phyloP scores from a whole-genome alignment of 1,140 invertebrate species.

The Sinella curviseta region DNA sequence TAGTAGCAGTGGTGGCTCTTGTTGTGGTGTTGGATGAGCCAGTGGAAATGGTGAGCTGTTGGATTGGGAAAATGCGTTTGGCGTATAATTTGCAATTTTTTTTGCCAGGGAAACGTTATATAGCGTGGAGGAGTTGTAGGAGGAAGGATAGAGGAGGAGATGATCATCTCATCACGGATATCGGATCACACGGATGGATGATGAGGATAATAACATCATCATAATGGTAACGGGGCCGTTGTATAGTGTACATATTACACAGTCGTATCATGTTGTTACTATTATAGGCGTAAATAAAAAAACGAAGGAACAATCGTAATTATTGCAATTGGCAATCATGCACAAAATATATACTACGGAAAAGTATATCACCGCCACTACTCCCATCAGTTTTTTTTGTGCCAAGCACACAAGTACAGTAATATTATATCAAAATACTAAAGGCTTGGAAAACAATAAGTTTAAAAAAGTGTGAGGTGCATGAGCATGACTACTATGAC shows the following conservation, averaged over 20 bases:
- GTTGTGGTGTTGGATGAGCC: too few relatives aligned
- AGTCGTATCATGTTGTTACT: not conserved
- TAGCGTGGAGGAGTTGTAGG: not conserved
- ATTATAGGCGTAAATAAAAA: not conserved
- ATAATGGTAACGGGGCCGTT: not conserved
- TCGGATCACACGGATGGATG: constrained; percentile 7
- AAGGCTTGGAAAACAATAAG: too few relatives aligned
- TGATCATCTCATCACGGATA: not conserved
- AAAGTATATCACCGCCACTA: too few relatives aligned
- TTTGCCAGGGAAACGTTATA: not conserved
- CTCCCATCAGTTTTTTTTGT: too few relatives aligned
- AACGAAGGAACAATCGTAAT: not conserved
- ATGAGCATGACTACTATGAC: too few relatives aligned
- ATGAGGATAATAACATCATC: constrained; percentile 10
- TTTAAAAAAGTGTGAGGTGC: too few relatives aligned
- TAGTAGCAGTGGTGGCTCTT: too few relatives aligned
- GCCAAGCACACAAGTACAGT: too few relatives aligned
- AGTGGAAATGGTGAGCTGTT: not conserved
- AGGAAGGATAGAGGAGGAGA: not conserved
- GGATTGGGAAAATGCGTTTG: not conserved
- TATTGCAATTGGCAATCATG: not conserved
- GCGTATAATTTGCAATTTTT: constrained; percentile 7
- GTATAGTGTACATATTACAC: not conserved
- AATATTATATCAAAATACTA: too few relatives aligned
- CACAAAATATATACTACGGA: not conserved